Base-by-base conservation (phyloP, 2,888 invertebrate genomes). In the Caprella mutica region DNA sequence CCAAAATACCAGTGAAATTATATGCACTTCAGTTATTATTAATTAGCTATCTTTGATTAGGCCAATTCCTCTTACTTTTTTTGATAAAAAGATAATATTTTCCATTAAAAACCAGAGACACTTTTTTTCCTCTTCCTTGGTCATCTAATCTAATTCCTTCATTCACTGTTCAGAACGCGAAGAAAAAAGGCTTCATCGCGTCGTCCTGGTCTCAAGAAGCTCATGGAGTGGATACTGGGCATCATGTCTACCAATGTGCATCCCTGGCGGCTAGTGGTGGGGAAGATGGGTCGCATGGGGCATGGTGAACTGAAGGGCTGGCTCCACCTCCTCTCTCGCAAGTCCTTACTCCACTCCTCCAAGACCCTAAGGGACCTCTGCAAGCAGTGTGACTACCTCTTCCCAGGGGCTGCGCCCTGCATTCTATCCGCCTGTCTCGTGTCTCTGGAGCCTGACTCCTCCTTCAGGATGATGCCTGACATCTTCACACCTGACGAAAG, bases 401-500 rank as follows among this genome's bases (percentile, higher is more conserved):
- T 85, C 73, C 85, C 87, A 14, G 78, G 79, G 63, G 86, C 86
- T 65, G 84, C 83, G 65, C 96, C 97, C 1, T 86, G 89, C 72
- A 89, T 99, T 67, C 78, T 97, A 66, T 93, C 93, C 67, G 98
- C 97, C n/a, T 98, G 98, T 74, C 80, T 98, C 56, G 92, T 97
- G 43, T 93, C 93, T 65, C 80, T 94, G 59, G 96, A 97, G 75
- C 87, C 92, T 42, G 93, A 93, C 74, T 78, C 81, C 12, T 82
- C 84, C 67, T 80, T 96, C 67, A 80, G 92, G 59, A 80, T 93
- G 62, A 90, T 92, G 89, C 86, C 91, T 19, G 92, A 93, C 76
- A 86, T 90, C 70, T 92, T 89, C 75, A 91, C 92, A 50, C 91
- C 91, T n/a, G 92, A 92, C 73, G 92, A 92, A 74, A 27, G 48